A percentile compares a stretch with the other conserved stretches of the same genome.
These are phyloP conservation scores for Meandrusa payeni DNA, from an alignment of 2,888 invertebrate species.

Conservation along the genomic window DNA sequence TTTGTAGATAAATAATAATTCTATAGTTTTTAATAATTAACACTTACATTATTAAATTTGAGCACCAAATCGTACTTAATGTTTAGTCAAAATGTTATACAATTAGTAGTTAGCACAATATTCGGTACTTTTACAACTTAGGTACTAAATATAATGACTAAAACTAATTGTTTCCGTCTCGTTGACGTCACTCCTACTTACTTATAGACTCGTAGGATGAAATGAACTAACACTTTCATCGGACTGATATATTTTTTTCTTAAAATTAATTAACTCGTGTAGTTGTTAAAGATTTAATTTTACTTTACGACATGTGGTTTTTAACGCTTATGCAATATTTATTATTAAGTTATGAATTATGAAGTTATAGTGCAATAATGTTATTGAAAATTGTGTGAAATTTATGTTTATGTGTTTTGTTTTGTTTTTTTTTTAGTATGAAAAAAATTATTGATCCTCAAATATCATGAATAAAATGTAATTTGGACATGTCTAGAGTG, in stretches of 20 bases:
- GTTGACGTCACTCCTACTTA: conserved; percentile 46
- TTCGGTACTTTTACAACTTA: conserved; percentile 46
- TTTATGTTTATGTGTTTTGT: conserved; percentile 71
- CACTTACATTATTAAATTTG: conserved; percentile 75
- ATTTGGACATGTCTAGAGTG: conserved; percentile 56
- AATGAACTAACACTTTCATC: conserved; percentile 58
- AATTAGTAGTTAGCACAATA: conserved; percentile 54
- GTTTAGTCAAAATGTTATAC: conserved; percentile 74
- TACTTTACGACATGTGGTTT: conserved; percentile 64
- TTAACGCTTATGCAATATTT: conserved; percentile 77
- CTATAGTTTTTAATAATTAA: conserved; percentile 63
- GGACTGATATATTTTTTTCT: conserved; percentile 72
- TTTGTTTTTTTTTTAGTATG: conserved; percentile 63
- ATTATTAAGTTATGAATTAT: conserved; percentile 72
- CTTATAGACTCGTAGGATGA: conserved; percentile 55
- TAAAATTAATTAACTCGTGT: conserved; percentile 65
- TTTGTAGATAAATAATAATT: conserved; percentile 73
- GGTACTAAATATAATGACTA: conserved; percentile 38
- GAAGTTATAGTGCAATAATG: conserved; percentile 77
- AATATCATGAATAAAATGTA: conserved; percentile 44
- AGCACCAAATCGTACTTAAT: conserved; percentile 81
- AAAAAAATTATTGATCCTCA: conserved; percentile 52
- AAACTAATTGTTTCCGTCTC: conserved; percentile 54
- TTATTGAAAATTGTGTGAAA: conserved; percentile 76
- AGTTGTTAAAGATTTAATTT: conserved; percentile 66